Percentiles rank a stretch among this genome's conserved stretches.
phyloP scores from a whole-genome alignment of 2,113 vertebrate species.

The Hypocryptadius cinnamomeus region DNA sequence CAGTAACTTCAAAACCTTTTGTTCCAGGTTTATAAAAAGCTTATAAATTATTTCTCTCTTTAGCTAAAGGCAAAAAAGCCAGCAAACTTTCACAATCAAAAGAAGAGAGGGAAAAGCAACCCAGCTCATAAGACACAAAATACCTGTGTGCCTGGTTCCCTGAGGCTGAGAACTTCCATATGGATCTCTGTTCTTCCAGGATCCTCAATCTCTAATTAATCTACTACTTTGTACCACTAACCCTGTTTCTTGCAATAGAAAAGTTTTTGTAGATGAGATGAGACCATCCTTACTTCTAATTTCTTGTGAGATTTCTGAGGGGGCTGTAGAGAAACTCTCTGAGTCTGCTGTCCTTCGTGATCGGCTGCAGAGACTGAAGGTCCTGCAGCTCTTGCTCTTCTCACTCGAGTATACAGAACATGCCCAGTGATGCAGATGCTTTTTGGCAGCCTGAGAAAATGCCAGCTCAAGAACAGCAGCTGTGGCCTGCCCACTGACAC shows the following conservation, averaged over 20 bases:
- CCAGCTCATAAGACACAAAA: not conserved
- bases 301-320: not conserved
- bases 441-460: constrained; percentile 60
- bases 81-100: not conserved
- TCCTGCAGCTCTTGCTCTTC: constrained; percentile 63
- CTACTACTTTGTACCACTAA: not conserved
- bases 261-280: not conserved
- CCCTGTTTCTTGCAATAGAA: not conserved
- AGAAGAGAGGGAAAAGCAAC: not conserved
- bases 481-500: constrained; percentile 48
- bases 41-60: not conserved
- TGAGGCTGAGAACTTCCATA: not conserved
- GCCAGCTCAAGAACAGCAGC: constrained; percentile 52
- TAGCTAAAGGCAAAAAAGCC: not conserved
- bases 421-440: constrained; percentile 59
- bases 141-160: constrained; percentile 45
- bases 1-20: not conserved
- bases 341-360: constrained; percentile 49
- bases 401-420: constrained; percentile 8
- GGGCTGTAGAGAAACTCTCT: constrained; percentile 2
- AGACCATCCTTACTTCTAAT: not conserved
- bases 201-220: not conserved
- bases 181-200: not conserved
- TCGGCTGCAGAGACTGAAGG: constrained; percentile 46
- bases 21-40: not conserved